Conservation (phyloP, 2,888 invertebrate genomes). For the Lepidochrysops patricia region DNA sequence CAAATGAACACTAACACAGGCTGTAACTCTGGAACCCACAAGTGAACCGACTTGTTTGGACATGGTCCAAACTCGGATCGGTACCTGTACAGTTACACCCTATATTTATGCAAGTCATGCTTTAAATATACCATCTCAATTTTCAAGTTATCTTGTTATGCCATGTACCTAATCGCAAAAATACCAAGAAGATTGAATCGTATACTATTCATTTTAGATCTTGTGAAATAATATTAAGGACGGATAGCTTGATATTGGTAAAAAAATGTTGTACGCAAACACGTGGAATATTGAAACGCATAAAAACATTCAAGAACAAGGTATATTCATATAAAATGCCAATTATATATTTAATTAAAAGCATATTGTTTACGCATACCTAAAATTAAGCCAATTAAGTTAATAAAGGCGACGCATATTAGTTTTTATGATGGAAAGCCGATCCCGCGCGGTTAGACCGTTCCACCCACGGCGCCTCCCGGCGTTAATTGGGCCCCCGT, state of each 20-base stretch:
- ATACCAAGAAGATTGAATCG: background rate
- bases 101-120: slow-evolving; percentile 1
- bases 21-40: background rate
- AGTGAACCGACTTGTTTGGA: background rate
- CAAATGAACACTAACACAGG: background rate
- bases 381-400: background rate
- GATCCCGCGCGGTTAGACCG: slow-evolving; percentile 68
- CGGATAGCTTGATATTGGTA: too few species aligned
- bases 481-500: slow-evolving; percentile 74
- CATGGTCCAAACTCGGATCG: background rate
- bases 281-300: too few species aligned
- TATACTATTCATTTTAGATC: background rate
- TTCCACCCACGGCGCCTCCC: slow-evolving; percentile 63
- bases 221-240: background rate
- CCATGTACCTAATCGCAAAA: background rate
- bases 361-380: background rate
- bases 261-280: too few species aligned
- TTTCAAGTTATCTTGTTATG: background rate
- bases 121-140: background rate
- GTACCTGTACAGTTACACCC: background rate
- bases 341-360: background rate
- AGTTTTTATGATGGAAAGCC: slow-evolving; percentile 34
- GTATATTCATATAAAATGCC: background rate
- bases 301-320: background rate
- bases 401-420: slow-evolving; percentile 14